Base-by-base conservation (phyloP, 1,140 invertebrate species). In the Phenacoccus solenopsis region DNA sequence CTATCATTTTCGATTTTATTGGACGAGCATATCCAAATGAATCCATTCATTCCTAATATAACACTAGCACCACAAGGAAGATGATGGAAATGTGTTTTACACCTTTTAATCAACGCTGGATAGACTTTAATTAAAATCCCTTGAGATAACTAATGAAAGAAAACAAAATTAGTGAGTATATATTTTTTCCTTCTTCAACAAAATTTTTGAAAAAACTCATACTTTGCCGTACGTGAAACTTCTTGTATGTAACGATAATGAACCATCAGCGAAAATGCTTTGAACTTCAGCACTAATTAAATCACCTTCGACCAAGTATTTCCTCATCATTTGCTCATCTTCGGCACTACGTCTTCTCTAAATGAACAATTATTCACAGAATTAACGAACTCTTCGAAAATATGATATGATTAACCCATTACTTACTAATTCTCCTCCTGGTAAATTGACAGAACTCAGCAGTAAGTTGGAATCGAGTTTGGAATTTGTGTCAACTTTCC, bases 181-280 rank as follows among this genome's bases (percentile, higher is more conserved):
- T 57, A 13, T 67, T 61, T 28, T 13, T 1, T 25, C n/a, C n/a
- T n/a, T n/a, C n/a, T n/a, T n/a, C n/a, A n/a, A 16, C 38, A 69
- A 72, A 35, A 67, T 35, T 20, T 21, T 25, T 16, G 28, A 70
- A 10, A n/a, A 68, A 28, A 70, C 57, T 59, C 16, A 77, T 77
- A 94, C 88, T 83, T 96, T 99, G 61, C 97, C 97, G 85, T 98
- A 99, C 77, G 96, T 98, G 56, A 97, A 85, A 80, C 91, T 97
- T 78, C 97, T 85, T 0, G 96, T 98, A 76, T 99, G 95, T 21
- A 99, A 81, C 0, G 93, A 94, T 1, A 99, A 78, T 4, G 91
- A 87, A 21, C 96, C 94, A 82, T 99, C 96, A 35, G 87, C 83
- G 64, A 70, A 74, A 21, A 95, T 86, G 78, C 87, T 94, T 78